A percentile compares a stretch with the other conserved stretches of the same genome.
Conservation (phyloP, 2,888 invertebrate species). For the Cremastinae sp. region DNA sequence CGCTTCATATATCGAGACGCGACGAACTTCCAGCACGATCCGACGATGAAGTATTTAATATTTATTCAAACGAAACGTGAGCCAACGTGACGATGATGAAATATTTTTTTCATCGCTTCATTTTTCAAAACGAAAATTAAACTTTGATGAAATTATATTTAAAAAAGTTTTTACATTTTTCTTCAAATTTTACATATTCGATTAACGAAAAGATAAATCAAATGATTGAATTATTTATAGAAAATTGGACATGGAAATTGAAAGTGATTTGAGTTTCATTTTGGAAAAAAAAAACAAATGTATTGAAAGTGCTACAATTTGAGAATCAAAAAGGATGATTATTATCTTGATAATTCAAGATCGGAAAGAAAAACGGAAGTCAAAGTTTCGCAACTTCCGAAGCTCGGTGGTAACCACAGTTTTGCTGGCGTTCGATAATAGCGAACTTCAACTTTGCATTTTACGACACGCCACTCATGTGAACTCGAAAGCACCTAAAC, state of each 20-base stretch:
- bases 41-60: not conserved
- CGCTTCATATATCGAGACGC: conserved; percentile 15
- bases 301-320: not conserved
- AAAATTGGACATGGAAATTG: too few relatives aligned
- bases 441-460: conserved; percentile 45
- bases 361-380: conserved; percentile 30
- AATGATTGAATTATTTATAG: too few relatives aligned
- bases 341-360: too few relatives aligned
- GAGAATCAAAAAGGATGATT: not conserved
- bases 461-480: conserved; percentile 41
- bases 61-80: not conserved
- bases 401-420: conserved; percentile 2
- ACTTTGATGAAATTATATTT: too few relatives aligned
- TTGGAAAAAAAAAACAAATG: not conserved
- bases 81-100: not conserved
- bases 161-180: too few relatives aligned
- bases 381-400: conserved; percentile 34
- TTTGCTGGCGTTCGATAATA: conserved; percentile 53
- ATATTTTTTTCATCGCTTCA: not conserved
- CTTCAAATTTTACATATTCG: too few relatives aligned
- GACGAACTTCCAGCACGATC: conserved; percentile 7
- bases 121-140: not conserved
- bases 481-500: conserved; percentile 21
- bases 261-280: too few relatives aligned
- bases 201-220: too few relatives aligned